These are phyloP conservation scores for Brachystomella parvula DNA, from an alignment of 1,140 invertebrate species.

Conservation along the genomic window DNA sequence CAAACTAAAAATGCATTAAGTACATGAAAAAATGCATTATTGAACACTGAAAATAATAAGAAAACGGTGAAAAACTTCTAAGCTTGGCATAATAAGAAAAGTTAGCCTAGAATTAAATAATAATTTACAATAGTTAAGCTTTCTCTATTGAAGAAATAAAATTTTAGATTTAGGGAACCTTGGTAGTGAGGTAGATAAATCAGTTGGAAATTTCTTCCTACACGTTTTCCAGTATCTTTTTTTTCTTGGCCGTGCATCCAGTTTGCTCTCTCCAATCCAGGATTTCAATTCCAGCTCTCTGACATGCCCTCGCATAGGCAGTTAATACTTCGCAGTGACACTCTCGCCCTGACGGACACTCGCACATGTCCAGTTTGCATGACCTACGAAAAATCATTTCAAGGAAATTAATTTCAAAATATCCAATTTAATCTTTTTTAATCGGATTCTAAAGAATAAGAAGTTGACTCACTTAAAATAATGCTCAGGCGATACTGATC, in stretches of 20 bases:
- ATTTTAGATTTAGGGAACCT: no score
- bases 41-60: no score
- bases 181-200: no score
- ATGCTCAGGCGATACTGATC: conserved; percentile 63
- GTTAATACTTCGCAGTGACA: conserved; percentile 84
- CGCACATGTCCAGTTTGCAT: conserved; percentile 81
- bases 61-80: no score
- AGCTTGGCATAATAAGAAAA: no score
- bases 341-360: conserved; percentile 63
- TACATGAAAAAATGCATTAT: no score
- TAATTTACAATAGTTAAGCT: no score
- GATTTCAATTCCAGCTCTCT: conserved; percentile 54
- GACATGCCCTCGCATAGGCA: conserved; percentile 79
- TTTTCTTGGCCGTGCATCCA: conserved; percentile 51
- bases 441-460: neutral
- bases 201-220: no score
- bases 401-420: conserved; percentile 16
- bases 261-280: conserved; percentile 51
- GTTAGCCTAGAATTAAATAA: no score
- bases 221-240: no score
- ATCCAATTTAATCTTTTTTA: neutral
- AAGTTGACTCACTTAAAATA: conserved; percentile 56
- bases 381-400: conserved; percentile 49
- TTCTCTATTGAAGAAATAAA: no score
- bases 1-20: no score